phyloP scores from a whole-genome alignment of 1,140 invertebrate species.

The Megalonaias nervosa region DNA sequence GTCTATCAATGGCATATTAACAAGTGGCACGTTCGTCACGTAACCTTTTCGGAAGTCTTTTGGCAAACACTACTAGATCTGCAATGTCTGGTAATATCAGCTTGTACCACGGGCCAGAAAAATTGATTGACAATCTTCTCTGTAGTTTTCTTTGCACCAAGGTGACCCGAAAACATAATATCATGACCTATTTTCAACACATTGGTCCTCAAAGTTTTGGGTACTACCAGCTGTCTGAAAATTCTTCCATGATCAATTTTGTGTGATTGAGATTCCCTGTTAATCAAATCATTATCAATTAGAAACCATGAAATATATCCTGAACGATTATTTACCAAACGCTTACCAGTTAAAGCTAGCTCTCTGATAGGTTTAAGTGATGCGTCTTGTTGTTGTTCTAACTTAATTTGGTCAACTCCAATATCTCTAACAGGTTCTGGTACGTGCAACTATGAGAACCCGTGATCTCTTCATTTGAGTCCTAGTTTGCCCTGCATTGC shows the following conservation, averaged over 20 bases:
- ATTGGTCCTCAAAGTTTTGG: not conserved
- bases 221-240: conserved; percentile 6
- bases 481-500: not conserved
- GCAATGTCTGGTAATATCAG: conserved; percentile 9
- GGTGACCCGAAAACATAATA: conserved; percentile 12
- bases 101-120: conserved; percentile 5
- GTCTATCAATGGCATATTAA: conserved; percentile 20
- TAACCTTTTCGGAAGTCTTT: conserved; percentile 5
- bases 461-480: not conserved
- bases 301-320: not conserved
- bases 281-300: not conserved
- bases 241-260: not conserved
- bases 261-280: conserved; percentile 2
- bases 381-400: conserved; percentile 1
- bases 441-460: not conserved
- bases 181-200: conserved; percentile 25
- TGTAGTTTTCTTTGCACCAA: not conserved
- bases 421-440: not conserved
- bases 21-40: conserved; percentile 1
- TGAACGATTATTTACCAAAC: not conserved
- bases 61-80: conserved; percentile 11
- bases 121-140: conserved; percentile 1
- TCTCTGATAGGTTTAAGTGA: not conserved
- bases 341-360: not conserved
- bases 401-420: conserved; percentile 3